phyloP scores from a whole-genome alignment of 2,113 vertebrate species.

The Euleptes europaea region DNA sequence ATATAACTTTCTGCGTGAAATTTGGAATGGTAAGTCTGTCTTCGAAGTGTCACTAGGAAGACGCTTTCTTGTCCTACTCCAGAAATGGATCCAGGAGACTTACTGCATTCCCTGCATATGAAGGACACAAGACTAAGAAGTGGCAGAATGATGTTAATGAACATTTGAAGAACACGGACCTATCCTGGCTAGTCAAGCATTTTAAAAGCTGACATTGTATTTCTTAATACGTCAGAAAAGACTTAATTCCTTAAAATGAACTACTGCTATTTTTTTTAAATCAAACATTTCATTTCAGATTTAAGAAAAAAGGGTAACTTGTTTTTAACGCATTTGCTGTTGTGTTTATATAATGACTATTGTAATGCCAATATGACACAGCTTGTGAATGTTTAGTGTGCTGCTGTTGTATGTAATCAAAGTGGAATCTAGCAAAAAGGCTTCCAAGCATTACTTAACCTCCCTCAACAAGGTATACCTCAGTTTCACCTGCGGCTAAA shows the following conservation, averaged over 20 bases:
- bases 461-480: constrained; percentile 99
- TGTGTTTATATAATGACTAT: constrained; percentile 90
- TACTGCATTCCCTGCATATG: constrained; percentile 64
- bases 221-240: constrained; percentile 78
- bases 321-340: constrained; percentile 89
- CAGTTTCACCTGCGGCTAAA: constrained; percentile 88
- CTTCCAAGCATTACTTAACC: constrained; percentile 96
- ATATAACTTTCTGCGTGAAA: constrained; percentile 32
- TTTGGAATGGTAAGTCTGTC: constrained; percentile 59
- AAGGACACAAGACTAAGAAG: constrained; percentile 59
- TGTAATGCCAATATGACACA: constrained; percentile 97
- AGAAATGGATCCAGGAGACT: constrained; percentile 64
- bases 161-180: constrained; percentile 72
- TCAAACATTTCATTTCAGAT: constrained; percentile 89
- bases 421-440: constrained; percentile 86
- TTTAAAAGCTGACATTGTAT: constrained; percentile 76
- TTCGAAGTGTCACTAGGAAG: constrained; percentile 46
- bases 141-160: constrained; percentile 46
- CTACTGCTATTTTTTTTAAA: constrained; percentile 86
- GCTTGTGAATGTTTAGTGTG: constrained; percentile 99
- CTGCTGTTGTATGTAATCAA: constrained; percentile 93
- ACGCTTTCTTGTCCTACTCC: constrained; percentile 37
- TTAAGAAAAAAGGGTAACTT: constrained; percentile 82
- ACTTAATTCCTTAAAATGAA: constrained; percentile 83
- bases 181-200: constrained; percentile 61